Conservation (phyloP, 2,113 vertebrate species). For the Pteropus alecto region DNA sequence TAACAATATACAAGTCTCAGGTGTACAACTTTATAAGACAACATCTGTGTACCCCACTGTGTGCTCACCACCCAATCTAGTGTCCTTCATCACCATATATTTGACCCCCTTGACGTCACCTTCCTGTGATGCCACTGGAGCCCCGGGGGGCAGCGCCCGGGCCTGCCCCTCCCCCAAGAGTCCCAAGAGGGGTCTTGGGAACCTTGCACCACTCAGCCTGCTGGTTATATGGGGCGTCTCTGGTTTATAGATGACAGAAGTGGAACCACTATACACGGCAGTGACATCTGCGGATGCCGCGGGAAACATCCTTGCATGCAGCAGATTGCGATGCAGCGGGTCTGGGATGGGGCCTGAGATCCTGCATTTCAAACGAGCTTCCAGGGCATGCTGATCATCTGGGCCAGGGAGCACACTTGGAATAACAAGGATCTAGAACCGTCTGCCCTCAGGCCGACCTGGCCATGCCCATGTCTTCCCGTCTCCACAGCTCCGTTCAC, state of each 20-base stretch:
- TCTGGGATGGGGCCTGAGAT: neutral
- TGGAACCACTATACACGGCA: neutral
- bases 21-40: too few relatives aligned
- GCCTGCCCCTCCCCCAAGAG: neutral
- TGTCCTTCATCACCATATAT: too few relatives aligned
- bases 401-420: too few relatives aligned
- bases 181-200: neutral
- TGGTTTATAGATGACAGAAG: too few relatives aligned
- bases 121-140: too few relatives aligned
- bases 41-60: too few relatives aligned
- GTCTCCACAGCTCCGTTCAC: neutral
- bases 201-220: neutral
- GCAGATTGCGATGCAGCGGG: neutral
- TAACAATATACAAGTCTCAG: too few relatives aligned
- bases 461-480: neutral
- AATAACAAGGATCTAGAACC: neutral
- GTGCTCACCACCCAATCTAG: too few relatives aligned
- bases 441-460: neutral
- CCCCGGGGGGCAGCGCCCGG: too few relatives aligned
- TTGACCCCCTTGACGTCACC: too few relatives aligned
- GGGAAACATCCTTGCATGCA: neutral
- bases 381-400: fast-evolving
- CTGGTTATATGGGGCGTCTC: neutral
- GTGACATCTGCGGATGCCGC: neutral
- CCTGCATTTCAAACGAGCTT: neutral